Conservation (phyloP, 1,140 invertebrate genomes). For the Oryctes rhinoceros region DNA sequence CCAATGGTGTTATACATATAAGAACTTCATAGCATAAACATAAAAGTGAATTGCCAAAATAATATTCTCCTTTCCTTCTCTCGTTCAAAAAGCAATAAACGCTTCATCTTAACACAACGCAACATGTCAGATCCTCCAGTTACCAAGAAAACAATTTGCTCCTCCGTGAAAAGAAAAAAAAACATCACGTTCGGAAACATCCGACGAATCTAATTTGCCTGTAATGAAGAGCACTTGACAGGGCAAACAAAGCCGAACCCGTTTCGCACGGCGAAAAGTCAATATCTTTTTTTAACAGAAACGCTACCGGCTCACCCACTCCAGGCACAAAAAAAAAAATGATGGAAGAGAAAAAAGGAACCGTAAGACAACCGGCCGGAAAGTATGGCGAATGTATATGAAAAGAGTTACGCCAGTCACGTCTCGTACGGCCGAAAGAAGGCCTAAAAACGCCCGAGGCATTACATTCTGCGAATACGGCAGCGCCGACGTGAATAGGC, state of each 20-base stretch:
- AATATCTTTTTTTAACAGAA: slow-evolving; percentile 20
- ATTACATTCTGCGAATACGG: not conserved
- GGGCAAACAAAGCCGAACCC: not conserved
- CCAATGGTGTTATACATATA: too few relatives aligned
- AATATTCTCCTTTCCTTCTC: too few relatives aligned
- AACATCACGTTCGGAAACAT: not conserved
- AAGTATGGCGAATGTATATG: not conserved
- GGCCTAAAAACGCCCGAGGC: not conserved
- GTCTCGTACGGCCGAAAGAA: not conserved
- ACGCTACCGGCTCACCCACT: not conserved
- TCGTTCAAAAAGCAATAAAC: too few relatives aligned
- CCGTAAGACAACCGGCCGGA: not conserved
- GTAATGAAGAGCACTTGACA: slow-evolving; percentile 13
- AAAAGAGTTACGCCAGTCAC: slow-evolving; percentile 13
- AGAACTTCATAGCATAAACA: too few relatives aligned
- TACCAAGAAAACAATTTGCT: not conserved
- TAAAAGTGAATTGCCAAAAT: too few relatives aligned
- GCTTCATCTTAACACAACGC: too few relatives aligned
- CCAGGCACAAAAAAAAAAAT: not conserved
- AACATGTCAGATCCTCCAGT: not conserved
- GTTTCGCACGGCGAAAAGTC: slow-evolving; percentile 10
- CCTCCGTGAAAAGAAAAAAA: not conserved
- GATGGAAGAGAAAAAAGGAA: not conserved
- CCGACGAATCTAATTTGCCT: not conserved
- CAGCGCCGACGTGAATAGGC: not conserved